These are phyloP conservation scores for Aspidiotus destructor DNA, from an alignment of 2,888 invertebrate species.

Conservation along the genomic window DNA sequence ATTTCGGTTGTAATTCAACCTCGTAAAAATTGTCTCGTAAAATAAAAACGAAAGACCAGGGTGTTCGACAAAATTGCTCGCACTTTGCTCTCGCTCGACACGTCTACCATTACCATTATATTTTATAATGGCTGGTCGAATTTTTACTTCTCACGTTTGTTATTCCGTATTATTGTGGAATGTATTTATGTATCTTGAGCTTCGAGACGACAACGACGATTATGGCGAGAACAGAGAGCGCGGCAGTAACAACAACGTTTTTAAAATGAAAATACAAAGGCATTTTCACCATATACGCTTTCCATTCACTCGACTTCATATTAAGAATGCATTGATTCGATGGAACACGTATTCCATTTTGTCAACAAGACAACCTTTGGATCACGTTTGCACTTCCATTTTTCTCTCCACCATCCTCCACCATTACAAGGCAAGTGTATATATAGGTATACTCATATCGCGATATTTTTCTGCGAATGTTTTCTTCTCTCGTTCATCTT, in stretches of 20 bases:
- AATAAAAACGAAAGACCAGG: not conserved
- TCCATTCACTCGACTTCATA: conserved; percentile 14
- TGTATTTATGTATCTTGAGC: not conserved
- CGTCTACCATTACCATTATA: not conserved
- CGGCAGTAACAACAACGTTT: not conserved
- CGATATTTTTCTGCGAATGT: not conserved
- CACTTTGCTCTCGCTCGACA: not conserved
- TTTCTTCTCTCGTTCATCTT: conserved; percentile 3
- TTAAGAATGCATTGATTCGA: conserved; percentile 29
- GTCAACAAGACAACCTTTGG: conserved; percentile 28
- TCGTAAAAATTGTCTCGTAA: not conserved
- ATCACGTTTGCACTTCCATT: conserved; percentile 25
- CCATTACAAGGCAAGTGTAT: not conserved
- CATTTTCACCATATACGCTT: conserved; percentile 1
- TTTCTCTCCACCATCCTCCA: conserved; percentile 2
- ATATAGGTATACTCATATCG: not conserved
- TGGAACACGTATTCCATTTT: conserved; percentile 31
- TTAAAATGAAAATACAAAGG: conserved; percentile 4
- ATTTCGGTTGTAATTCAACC: conserved; percentile 2
- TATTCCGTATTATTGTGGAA: no score
- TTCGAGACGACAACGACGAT: not conserved
- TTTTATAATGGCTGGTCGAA: not conserved
- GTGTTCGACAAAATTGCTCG: conserved; percentile 2
- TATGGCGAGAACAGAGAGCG: no score
- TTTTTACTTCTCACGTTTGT: not conserved